Evolutionary conservation across 1,140 invertebrate genomes (phyloP).

Genomic region (Tenebrio molitor): DNA sequence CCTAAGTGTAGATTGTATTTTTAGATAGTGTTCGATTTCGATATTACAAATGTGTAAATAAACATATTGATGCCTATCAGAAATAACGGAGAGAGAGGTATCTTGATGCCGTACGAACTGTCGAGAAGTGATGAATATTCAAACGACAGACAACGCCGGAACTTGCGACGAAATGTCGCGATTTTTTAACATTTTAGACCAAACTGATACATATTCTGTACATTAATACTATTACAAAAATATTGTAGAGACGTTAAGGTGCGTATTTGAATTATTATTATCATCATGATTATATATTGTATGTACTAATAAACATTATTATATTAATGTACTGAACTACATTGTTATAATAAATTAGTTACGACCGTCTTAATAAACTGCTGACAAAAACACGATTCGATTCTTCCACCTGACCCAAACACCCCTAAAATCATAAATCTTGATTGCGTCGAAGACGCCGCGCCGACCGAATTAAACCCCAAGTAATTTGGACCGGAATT

Average conservation of each 20-base stretch:
- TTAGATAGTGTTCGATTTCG: constrained; percentile 41
- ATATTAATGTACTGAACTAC: constrained; percentile 30
- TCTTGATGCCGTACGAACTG: background rate
- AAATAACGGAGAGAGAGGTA: background rate
- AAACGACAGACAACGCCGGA: background rate
- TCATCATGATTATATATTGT: too few relatives aligned
- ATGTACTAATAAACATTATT: constrained; percentile 24
- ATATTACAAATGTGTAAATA: constrained; percentile 17
- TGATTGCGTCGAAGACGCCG: too few relatives aligned
- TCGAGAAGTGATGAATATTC: too few relatives aligned
- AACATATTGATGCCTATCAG: constrained; percentile 1
- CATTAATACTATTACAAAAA: too few relatives aligned
- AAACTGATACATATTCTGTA: background rate
- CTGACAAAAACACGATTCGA: background rate
- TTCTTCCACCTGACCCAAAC: background rate
- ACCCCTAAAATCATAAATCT: too few relatives aligned
- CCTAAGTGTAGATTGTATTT: constrained; percentile 49
- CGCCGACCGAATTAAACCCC: too few relatives aligned
- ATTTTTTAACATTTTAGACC: background rate
- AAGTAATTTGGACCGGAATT: too few relatives aligned
- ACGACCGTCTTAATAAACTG: constrained; percentile 31
- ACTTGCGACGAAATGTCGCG: background rate
- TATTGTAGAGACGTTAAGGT: too few relatives aligned
- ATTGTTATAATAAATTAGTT: constrained; percentile 33
- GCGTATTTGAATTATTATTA: too few relatives aligned